Base-by-base conservation (phyloP, 2,113 vertebrate genomes). In the Neomonachus schauinslandi region DNA sequence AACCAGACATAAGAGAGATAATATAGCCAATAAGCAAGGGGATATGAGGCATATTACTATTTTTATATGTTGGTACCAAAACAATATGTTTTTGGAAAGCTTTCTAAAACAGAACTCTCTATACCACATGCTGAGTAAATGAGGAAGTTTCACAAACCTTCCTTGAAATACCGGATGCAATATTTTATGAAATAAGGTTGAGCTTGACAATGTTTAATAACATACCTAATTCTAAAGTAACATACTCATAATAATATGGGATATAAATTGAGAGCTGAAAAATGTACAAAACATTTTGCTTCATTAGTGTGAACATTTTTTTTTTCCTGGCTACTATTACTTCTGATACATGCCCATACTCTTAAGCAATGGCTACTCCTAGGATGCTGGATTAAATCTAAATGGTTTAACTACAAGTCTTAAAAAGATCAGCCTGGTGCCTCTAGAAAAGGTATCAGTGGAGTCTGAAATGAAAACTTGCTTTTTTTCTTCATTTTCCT, bases 391-490 rank as follows among this genome's bases (percentile, higher is more conserved):
- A 22, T 89, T 92, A 63, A 51, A 90, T 13, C 36, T 92, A 93
- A 85, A 61, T 55, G 15, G 9, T 49, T 95, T 74, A 79, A 85
- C 61, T 82, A 46, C 2, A 55, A 39, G 26, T 93, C 46, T 95
- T 28, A 91, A 91, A 61, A 72, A 8, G 5, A 51, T 49, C 28
- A 89, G 39, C 5, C 5, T 86, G n/a, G 15, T 72, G 9, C 36
- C 5, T 69, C 69, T 89, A 92, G 49, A 63, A 95, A 94, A 86
- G 81, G 22, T 96, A 18, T 71, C 63, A 72, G 3, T 90, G 57
- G 49, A 89, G 33, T 67, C 71, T 97, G 51, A 94, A 90, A 86
- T 91, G 15, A 94, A 87, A 97, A 46, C 7, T 91, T 14, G 33
- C 21, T 33, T 88, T 92, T 87, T 76, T 74, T 59, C 46, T 92